Conservation (phyloP, 2,888 invertebrate species). For the Leucophora obtusa region DNA sequence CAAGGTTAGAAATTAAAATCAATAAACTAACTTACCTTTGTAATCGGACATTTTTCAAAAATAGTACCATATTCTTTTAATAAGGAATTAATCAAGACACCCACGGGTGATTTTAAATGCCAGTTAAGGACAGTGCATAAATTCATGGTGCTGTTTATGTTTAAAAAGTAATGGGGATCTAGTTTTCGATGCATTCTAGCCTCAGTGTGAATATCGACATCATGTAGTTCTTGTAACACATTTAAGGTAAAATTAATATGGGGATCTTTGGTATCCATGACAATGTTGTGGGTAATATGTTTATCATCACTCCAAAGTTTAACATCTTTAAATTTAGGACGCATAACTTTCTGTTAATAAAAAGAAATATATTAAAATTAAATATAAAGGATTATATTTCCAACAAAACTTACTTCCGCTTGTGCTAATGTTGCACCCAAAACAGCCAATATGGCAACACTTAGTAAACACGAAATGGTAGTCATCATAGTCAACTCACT, state of each 20-base stretch:
- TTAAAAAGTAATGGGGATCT: constrained; percentile 69
- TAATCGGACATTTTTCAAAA: constrained; percentile 72
- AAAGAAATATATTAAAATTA: too few species aligned
- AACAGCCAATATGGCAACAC: not conserved
- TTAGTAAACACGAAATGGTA: not conserved
- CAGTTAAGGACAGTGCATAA: constrained; percentile 72
- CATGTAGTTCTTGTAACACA: constrained; percentile 70
- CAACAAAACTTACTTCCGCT: constrained; percentile 68
- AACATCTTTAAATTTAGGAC: constrained; percentile 73
- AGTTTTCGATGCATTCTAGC: constrained; percentile 69
- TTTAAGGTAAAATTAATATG: constrained; percentile 74
- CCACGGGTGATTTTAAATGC: constrained; percentile 72
- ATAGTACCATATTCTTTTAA: constrained; percentile 72
- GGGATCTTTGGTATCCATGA: constrained; percentile 72
- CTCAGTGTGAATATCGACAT: constrained; percentile 71
- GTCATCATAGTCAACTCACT: constrained; percentile 1
- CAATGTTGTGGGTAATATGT: constrained; percentile 69
- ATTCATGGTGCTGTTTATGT: constrained; percentile 72
- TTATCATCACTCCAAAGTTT: constrained; percentile 75
- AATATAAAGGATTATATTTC: too few species aligned
- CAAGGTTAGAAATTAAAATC: not conserved
- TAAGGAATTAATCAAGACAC: constrained; percentile 69
- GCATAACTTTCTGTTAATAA: constrained; percentile 72
- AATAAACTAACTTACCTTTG: constrained; percentile 69
- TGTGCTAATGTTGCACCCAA: constrained; percentile 48